Percentiles rank a stretch among this genome's conserved stretches.
These are phyloP conservation scores for Gandaritis pyraliata DNA, from an alignment of 2,888 invertebrate genomes.

Conservation along the genomic window DNA sequence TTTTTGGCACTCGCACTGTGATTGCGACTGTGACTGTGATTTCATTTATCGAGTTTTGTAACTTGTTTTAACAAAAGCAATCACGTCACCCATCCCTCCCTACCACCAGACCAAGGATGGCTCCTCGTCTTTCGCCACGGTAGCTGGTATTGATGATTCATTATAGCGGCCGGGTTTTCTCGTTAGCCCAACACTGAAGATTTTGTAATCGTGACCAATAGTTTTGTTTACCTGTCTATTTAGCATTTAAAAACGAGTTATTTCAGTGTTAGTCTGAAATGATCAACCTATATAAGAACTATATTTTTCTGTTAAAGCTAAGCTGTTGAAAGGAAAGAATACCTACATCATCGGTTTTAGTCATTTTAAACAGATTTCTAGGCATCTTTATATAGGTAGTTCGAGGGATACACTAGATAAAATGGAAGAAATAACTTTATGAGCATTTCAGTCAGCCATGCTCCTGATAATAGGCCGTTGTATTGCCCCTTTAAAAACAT, in stretches of 20 bases:
- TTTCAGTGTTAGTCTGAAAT: not conserved
- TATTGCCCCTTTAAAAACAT: too few species aligned
- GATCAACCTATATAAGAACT: not conserved
- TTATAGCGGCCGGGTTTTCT: constrained; percentile 30
- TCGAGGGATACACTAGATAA: too few species aligned
- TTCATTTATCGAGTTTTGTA: not conserved
- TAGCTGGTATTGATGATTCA: constrained; percentile 29
- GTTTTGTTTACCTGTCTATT: constrained; percentile 16
- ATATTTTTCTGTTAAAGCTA: not conserved
- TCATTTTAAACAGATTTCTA: too few species aligned
- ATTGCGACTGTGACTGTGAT: too few species aligned
- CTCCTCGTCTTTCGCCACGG: constrained; percentile 23
- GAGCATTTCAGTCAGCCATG: too few species aligned
- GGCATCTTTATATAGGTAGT: too few species aligned
- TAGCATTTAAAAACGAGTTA: constrained; percentile 9
- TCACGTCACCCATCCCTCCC: constrained; percentile 15
- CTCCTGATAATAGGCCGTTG: too few species aligned
- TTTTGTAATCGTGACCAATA: constrained; percentile 29
- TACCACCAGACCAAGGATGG: not conserved
- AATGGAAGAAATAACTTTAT: too few species aligned
- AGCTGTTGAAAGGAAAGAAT: too few species aligned
- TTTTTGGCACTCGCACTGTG: too few species aligned
- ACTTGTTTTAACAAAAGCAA: not conserved
- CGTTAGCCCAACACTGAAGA: constrained; percentile 27
- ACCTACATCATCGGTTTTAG: too few species aligned